Base-by-base conservation (phyloP, 2,888 invertebrate species). In the Polydrusus pterygomalis region DNA sequence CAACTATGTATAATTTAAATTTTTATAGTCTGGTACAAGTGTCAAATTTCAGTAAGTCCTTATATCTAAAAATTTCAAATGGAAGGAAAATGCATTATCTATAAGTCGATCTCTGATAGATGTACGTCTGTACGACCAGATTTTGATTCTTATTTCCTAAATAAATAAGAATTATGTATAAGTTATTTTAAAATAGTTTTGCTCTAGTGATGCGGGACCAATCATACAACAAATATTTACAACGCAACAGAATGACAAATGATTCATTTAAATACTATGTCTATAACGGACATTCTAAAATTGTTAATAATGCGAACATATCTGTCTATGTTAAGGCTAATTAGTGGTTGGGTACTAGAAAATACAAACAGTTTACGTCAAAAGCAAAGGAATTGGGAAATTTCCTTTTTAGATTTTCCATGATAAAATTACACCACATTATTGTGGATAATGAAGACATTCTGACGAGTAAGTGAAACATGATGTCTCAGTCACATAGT, bases 221-320 rank as follows among this genome's bases (percentile, higher is more conserved):
- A 73, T 73, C 60, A 43, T n/a, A 72, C 65, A 69, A 68, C 67
- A 70, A 65, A 70, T 58, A 75, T 75, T 70, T 70, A 68, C 69
- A 60, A 11, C 47, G 63, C 70, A 75, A 58, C 47, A 51, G 54
- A 70, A 68, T 62, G 74, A 68, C 40, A 75, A 64, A 64, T 75
- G 70, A 70, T 60, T 75, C 70, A 75, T 70, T 34, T 13, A 38
- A 64, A 64, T 63, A 70, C 40, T 65, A 75, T 75, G 62, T 64
- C 69, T 58, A 69, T 69, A 75, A 70, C 60, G 65, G 49, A 60
- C 62, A 68, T 40, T 62, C 69, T 69, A 49, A 60, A 67, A 47
- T 60, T 58, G 38, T 56, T 38, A 56, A 67, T 60, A 73, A 58
- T 47, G 60, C 38, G 47, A 49, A 49, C 11, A 34, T 62, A 63